Evolutionary conservation across 2,888 invertebrate genomes (phyloP).

Genomic region (Callyntrura guangdongensis): DNA sequence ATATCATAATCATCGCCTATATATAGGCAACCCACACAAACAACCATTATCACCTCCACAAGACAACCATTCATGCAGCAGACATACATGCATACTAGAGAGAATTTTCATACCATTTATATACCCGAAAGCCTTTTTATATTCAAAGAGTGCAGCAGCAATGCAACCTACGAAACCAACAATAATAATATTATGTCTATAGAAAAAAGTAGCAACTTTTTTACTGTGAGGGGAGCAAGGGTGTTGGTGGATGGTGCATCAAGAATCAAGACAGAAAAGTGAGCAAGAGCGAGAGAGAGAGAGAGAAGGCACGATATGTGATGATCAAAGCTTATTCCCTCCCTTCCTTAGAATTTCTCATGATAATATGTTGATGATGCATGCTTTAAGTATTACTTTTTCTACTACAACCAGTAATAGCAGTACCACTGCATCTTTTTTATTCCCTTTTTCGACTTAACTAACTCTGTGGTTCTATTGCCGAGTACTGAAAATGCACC

Average conservation of each 20-base stretch:
- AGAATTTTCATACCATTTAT: conserved; percentile 32
- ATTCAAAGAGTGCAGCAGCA: background rate
- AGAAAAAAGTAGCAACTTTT: conserved; percentile 32
- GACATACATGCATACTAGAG: conserved; percentile 66
- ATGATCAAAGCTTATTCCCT: conserved; percentile 72
- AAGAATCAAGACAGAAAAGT: conserved; percentile 56
- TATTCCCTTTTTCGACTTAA: conserved; percentile 3
- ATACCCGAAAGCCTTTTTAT: background rate
- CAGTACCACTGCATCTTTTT: conserved; percentile 43
- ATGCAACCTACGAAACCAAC: background rate
- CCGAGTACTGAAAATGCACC: conserved; percentile 38
- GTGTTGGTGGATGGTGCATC: conserved; percentile 72
- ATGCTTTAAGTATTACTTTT: conserved; percentile 62
- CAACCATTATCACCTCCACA: conserved; percentile 39
- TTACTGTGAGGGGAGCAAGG: conserved; percentile 74
- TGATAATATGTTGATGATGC: conserved; percentile 53
- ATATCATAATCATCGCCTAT: conserved; percentile 4
- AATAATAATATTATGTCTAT: background rate
- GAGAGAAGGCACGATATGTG: conserved; percentile 44
- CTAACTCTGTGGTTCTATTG: background rate
- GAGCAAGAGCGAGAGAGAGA: conserved; percentile 26
- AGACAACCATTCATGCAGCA: conserved; percentile 76
- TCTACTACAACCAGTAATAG: background rate
- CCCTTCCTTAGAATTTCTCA: conserved; percentile 78
- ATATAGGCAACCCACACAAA: conserved; percentile 72